Base-by-base conservation (phyloP, 2,888 invertebrate species). In the Oxyscelio sp. region DNA sequence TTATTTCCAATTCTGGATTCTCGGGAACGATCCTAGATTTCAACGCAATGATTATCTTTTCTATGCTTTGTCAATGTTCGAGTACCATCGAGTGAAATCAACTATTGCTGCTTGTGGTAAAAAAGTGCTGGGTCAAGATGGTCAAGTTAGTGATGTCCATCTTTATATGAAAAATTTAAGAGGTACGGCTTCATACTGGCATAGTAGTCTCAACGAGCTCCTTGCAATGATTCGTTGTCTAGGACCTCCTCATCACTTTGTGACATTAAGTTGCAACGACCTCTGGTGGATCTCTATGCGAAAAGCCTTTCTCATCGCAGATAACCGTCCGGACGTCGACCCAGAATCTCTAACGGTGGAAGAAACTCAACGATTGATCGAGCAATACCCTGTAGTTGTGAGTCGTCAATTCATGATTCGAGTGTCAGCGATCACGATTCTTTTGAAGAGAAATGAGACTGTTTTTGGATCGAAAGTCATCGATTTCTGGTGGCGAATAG, bases 181-280 rank as follows among this genome's bases (percentile, higher is more conserved):
- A 87, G 91, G 90, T 17, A 75, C 86, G 11, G 68, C 61, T 38
- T 70, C 85, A 6, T 85, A 87, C 61, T 93, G 91, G 91, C 56
- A 82, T n/a, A 83, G 68, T 82, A 86, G 85, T 6, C 90, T 87
- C 13, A 79, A 89, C 13, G 90, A 92, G 65, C 59, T 93, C 0
- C 88, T 90, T 74, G 90, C 92, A 0, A 90, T 90, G 88, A 90
- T 92, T 0, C 71, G 89, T 58, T 89, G 43, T 87, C 56, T 92
- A 6, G 92, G 91, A 4, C 88, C 91, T 81, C 92, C 92, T 0
- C 87, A 90, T 0, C 92, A 88, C 89, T 92, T 91, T 75, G 9
- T 83, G 6, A 83, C 84, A 5, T 83, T 85, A 1, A 84, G 70
- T 48, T 79, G 45, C 31, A 90, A 91, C 77, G 89, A 91, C 77